phyloP scores from a whole-genome alignment of 2,797 vertebrate genomes.

The Pseudotriccus pelzelni region DNA sequence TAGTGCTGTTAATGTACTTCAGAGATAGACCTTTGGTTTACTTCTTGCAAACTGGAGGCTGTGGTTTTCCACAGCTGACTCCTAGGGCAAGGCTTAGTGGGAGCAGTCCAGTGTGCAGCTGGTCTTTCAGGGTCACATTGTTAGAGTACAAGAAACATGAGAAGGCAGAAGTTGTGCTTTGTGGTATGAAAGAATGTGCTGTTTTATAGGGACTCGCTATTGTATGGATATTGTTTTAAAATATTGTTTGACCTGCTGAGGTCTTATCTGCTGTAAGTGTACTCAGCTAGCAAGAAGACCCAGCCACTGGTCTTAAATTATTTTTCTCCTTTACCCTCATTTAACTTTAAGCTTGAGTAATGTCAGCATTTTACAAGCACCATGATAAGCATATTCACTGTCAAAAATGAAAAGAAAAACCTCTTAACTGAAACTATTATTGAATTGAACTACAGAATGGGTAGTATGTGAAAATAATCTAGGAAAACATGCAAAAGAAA shows the following conservation, averaged over 20 bases:
- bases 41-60: background rate
- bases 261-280: constrained; percentile 11
- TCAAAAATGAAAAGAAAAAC: background rate
- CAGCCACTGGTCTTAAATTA: background rate
- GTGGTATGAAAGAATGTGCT: background rate
- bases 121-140: background rate
- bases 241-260: constrained; percentile 1
- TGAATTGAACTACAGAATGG: background rate
- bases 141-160: background rate
- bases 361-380: background rate
- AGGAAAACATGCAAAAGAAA: background rate
- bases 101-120: background rate
- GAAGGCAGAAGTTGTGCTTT: background rate
- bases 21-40: background rate
- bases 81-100: background rate
- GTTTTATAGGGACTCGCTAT: background rate
- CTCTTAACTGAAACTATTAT: background rate
- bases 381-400: background rate
- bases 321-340: background rate
- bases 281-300: constrained; percentile 11
- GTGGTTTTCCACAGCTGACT: background rate
- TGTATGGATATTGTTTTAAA: constrained; percentile 1
- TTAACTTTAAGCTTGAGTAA: background rate
- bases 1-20: background rate
- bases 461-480: background rate